These are phyloP conservation scores for Porites cylindrica DNA, from an alignment of 92 coral and sea anemone genomes.

Conservation along the genomic window DNA sequence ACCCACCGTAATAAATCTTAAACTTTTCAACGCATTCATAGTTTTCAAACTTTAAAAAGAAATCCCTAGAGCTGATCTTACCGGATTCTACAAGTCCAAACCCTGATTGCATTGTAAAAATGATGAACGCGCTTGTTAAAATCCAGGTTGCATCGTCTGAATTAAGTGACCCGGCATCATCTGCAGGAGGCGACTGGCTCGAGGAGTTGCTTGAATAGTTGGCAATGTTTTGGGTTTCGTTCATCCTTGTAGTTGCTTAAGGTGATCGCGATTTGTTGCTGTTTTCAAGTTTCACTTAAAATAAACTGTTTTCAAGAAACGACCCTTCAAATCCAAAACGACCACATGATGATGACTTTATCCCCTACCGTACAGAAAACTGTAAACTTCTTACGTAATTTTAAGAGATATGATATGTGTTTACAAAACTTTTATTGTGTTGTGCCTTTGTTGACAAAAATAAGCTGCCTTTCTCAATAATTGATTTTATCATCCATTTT, in stretches of 20 bases:
- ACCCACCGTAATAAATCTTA: too few species aligned
- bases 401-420: too few species aligned
- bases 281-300: neutral
- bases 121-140: slow-evolving; percentile 96
- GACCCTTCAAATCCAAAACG: neutral
- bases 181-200: too few species aligned
- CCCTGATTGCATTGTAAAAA: slow-evolving; percentile 98
- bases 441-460: too few species aligned
- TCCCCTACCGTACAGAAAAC: too few species aligned
- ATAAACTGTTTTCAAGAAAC: neutral
- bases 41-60: too few species aligned
- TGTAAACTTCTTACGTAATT: too few species aligned
- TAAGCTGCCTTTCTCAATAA: too few species aligned
- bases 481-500: too few species aligned
- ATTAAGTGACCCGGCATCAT: slow-evolving; percentile 6
- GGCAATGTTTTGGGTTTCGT: slow-evolving; percentile 6
- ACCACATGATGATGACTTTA: neutral
- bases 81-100: slow-evolving; percentile 95
- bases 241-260: neutral
- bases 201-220: neutral
- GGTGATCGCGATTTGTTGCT: neutral
- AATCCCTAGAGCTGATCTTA: neutral
- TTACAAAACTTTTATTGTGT: too few species aligned
- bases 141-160: slow-evolving; percentile 99
- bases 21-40: too few species aligned